Conservation (phyloP, 2,113 vertebrate genomes). For the Ophiodon elongatus region DNA sequence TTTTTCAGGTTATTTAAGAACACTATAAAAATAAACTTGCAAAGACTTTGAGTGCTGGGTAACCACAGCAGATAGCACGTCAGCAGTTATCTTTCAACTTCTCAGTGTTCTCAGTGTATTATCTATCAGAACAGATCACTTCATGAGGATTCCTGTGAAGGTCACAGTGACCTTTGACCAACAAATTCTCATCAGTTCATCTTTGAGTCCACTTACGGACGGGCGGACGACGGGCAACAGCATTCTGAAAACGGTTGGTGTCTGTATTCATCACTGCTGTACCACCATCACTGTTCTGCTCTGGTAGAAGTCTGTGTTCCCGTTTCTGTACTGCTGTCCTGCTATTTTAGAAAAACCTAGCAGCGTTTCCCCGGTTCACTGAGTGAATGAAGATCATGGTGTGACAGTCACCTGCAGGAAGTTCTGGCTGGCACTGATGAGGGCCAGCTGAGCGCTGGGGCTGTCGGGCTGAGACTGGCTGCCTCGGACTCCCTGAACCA, state of each 20-base stretch:
- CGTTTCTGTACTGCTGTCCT: neutral
- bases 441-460: conserved; percentile 94
- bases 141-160: no score
- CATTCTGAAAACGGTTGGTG: neutral
- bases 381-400: neutral
- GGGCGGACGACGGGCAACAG: no score
- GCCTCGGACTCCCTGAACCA: conserved; percentile 95
- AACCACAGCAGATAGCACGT: neutral
- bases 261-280: neutral
- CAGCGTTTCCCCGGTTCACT: neutral
- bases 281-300: neutral
- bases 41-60: neutral
- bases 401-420: conserved; percentile 91
- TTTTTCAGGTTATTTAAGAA: neutral
- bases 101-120: neutral
- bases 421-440: conserved; percentile 96
- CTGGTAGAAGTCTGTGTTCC: neutral
- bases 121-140: neutral
- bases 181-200: no score
- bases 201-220: no score
- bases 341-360: neutral
- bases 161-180: no score
- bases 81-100: neutral
- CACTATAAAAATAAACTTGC: neutral
- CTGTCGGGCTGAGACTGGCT: conserved; percentile 97